phyloP scores from a whole-genome alignment of 1,140 invertebrate species.

The Ephestia elutella region DNA sequence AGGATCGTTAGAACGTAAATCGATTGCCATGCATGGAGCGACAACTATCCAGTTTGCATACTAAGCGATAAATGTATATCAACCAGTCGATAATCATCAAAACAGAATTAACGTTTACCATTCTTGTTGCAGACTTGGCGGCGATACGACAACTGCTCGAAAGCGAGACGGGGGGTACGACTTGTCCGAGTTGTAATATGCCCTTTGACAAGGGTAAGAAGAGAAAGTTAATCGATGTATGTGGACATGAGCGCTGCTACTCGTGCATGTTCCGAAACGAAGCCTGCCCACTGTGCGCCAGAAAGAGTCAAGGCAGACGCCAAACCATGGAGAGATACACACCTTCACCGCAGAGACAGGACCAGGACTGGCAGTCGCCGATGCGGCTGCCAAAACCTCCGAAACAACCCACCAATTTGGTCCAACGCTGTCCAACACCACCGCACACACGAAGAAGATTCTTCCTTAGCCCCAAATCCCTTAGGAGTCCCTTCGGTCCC shows the following conservation, averaged over 20 bases:
- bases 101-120: conserved; percentile 14
- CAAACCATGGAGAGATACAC: conserved; percentile 62
- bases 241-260: conserved; percentile 95
- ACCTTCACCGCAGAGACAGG: conserved; percentile 70
- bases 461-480: conserved; percentile 84
- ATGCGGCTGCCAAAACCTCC: conserved; percentile 63
- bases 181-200: conserved; percentile 89
- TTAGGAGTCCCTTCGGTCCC: conserved; percentile 81
- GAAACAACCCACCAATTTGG: conserved; percentile 68
- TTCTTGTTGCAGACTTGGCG: conserved; percentile 62
- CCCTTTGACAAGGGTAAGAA: conserved; percentile 97
- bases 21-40: conserved; percentile 32
- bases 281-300: conserved; percentile 88
- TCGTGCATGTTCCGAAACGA: conserved; percentile 94
- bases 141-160: conserved; percentile 66
- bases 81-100: conserved; percentile 11
- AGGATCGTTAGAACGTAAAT: conserved; percentile 39
- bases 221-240: conserved; percentile 93
- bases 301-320: conserved; percentile 55
- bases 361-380: conserved; percentile 61
- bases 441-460: conserved; percentile 86
- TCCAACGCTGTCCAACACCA: conserved; percentile 83
- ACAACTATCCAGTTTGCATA: conserved; percentile 24
- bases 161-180: conserved; percentile 74
- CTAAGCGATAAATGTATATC: conserved; percentile 22